phyloP scores from a whole-genome alignment of 2,888 invertebrate genomes.

The Amphipoea lucens region DNA sequence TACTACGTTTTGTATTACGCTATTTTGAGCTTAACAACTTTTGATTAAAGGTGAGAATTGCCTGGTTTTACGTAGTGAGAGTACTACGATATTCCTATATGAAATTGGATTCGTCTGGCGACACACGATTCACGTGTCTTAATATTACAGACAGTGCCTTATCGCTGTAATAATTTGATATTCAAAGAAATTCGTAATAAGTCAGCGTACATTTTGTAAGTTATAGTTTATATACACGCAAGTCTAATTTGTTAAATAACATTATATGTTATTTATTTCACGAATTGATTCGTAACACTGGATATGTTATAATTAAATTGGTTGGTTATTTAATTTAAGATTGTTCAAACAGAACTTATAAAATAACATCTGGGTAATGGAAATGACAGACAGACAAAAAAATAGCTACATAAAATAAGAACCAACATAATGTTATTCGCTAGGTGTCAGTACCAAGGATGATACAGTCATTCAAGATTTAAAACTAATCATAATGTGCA shows the following conservation, averaged over 20 bases:
- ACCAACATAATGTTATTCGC: neutral
- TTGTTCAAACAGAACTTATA: neutral
- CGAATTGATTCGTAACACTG: conserved; percentile 8
- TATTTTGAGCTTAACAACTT: conserved; percentile 12
- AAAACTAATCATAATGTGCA: neutral
- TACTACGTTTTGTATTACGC: conserved; percentile 31
- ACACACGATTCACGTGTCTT: conserved; percentile 51
- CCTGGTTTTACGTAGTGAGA: conserved; percentile 13
- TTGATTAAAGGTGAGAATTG: conserved; percentile 16
- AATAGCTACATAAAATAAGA: neutral
- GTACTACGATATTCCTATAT: conserved; percentile 34
- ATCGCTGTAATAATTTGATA: conserved; percentile 40
- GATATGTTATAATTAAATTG: conserved; percentile 5
- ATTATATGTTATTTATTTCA: conserved; percentile 5
- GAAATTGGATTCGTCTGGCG: conserved; percentile 56
- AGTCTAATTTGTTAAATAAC: conserved; percentile 11
- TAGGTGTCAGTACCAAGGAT: neutral
- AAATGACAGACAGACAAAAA: neutral
- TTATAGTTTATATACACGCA: conserved; percentile 20
- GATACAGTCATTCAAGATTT: neutral
- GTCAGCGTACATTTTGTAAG: conserved; percentile 30
- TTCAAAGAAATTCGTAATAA: conserved; percentile 52
- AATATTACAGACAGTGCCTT: conserved; percentile 43
- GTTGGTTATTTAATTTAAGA: conserved; percentile 2
- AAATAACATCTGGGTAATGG: neutral